Base-by-base conservation (phyloP, 2,113 vertebrate species). In the Cephalopterus ornatus region DNA sequence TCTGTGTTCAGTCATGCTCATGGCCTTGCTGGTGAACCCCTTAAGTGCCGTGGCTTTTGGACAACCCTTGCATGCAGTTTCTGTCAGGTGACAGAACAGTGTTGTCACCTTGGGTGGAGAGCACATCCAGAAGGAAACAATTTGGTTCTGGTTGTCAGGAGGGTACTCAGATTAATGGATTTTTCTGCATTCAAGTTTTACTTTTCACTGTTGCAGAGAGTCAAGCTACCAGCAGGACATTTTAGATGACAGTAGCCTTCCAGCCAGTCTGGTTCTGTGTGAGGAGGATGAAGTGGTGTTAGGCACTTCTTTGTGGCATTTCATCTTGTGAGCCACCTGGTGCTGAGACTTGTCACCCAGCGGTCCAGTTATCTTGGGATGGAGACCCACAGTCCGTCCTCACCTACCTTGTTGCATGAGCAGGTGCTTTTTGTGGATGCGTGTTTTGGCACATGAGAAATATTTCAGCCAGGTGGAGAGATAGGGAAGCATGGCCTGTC, bases 61-160 rank as follows among this genome's bases (percentile, higher is more conserved):
- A 35, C 52, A 78, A 8, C 33, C 68, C 24, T 4, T 39, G 24
- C 0, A 0, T 1, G 1, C 7, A 6, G 30, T 35, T 84, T 74
- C 24, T 0, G 0, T 58, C 61, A 71, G 68, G 37, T 78, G 22
- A 28, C 19, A 28, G 49, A 22, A 1, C 13, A 41, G 42, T 56
- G 28, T 80, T 86, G 22, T 6, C 10, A 19, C 23, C 63, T 53
- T 41, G 37, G 5, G 5, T 62, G 41, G 67, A 73, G 37, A 61
- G 32, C 44, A 33, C 3, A 16, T 84, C 37, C 33, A 19, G 18
- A 65, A 85, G 41, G 32, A 70, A 62, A 50, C 30, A 42, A 12
- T 61, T 92, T 72, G 68, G 5, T 78, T 61, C 22, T 72, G 15
- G 1, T 67, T 81, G 30, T 68, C 27, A 61, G 37, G 52, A 65